Base-by-base conservation (phyloP, 2,797 vertebrate species). In the Anguilla obscura region DNA sequence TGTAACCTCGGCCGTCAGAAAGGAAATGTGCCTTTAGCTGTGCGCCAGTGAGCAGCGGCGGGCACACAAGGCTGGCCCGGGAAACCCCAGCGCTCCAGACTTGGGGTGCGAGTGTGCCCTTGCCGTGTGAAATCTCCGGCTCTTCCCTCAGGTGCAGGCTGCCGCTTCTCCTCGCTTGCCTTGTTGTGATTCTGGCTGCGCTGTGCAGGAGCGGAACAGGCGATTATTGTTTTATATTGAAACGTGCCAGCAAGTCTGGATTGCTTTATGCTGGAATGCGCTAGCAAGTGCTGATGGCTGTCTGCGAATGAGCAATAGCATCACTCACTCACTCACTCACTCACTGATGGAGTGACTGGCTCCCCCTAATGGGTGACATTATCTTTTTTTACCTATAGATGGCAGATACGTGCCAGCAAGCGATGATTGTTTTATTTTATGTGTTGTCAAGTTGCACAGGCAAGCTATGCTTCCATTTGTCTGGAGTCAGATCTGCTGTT, bases 141-240 rank as follows among this genome's bases (percentile, higher is more conserved):
- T 36, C 27, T 10, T 3, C 14, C 30, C 33, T 7, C 36, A 79
- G 74, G 33, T 16, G 30, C 3, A 6, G 12, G 18, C 74, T 21
- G 12, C 36, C 36, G 36, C 27, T 18, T 18, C 74, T 40, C 24
- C 7, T 8, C 24, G 10, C 74, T 79, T 21, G 21, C 21, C 45
- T 80, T n/a, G 24, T 48, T 80, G 21, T 80, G 76, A 24, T 30
- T 80, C 76, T 80, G 10, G 33, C 76, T n/a, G 16, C 40, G 9
- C 33, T 30, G 27, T 74, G 69, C 69, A 21, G 36, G 3, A 3
- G 76, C 18, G 40, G 40, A 80, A 48, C 6, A 7, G 7, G 76
- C 12, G 36, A 80, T 79, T 36, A 79, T 79, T 79, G 30, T 79
- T 79, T 79, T 79, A 79, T 79, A 79, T 79, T 79, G 74, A 79